These are phyloP conservation scores for Procambarus clarkii DNA, from an alignment of 1,140 invertebrate species.

Conservation along the genomic window DNA sequence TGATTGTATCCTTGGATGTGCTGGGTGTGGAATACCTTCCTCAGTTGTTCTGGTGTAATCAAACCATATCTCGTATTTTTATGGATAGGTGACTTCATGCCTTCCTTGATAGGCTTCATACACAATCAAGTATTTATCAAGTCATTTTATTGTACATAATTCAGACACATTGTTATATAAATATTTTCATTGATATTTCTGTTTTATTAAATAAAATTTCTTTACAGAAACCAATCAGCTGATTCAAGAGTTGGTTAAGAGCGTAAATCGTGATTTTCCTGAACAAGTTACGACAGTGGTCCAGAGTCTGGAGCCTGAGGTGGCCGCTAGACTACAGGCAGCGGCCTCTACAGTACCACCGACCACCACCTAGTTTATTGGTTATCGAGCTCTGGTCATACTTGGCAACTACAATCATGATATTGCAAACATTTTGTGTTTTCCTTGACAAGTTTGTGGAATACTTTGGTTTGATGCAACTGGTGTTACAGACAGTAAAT, in stretches of 20 bases:
- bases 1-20: no score
- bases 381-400: not conserved
- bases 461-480: not conserved
- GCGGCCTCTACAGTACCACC: constrained; percentile 22
- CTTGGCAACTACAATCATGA: not conserved
- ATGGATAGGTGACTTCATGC: no score
- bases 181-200: no score
- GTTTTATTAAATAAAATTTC: not conserved
- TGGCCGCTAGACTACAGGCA: constrained; percentile 44
- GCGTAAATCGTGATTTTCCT: constrained; percentile 79
- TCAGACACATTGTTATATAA: no score
- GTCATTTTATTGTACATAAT: no score
- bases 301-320: constrained; percentile 51
- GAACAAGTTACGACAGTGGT: constrained; percentile 77
- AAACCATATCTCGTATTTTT: no score
- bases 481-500: not conserved
- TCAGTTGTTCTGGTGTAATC: no score
- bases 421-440: not conserved
- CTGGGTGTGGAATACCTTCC: no score
- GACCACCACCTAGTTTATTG: constrained; percentile 1
- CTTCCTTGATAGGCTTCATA: no score
- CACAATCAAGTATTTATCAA: no score
- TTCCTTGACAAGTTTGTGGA: not conserved
- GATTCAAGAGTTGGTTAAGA: constrained; percentile 77
- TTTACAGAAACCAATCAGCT: constrained; percentile 77